Percentiles rank a stretch among this genome's conserved stretches.
These are phyloP conservation scores for Amphiprion percula DNA, from an alignment of 2,113 vertebrate species.

Conservation along the genomic window DNA sequence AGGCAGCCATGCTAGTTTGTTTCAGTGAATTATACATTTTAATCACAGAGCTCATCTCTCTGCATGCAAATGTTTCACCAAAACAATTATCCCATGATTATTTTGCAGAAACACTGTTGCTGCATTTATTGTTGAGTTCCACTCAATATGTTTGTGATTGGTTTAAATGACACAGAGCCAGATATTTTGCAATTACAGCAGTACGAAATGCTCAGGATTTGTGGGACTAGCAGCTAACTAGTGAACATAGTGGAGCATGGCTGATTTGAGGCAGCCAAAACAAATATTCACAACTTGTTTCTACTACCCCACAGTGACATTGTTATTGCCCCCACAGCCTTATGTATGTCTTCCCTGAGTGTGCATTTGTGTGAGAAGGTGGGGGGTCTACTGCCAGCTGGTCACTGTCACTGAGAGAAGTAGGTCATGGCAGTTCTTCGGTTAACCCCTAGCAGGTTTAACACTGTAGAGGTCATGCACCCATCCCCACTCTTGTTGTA, in stretches of 20 bases:
- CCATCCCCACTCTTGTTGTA: slow-evolving; percentile 48
- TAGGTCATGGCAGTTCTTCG: slow-evolving; percentile 74
- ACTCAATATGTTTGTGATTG: no score
- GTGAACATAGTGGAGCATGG: rapidly evolving
- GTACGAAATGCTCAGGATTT: no score
- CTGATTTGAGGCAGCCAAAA: background rate
- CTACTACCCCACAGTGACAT: background rate
- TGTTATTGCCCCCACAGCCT: background rate
- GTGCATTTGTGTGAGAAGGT: background rate
- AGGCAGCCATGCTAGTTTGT: no score
- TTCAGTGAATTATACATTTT: no score
- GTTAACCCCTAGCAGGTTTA: slow-evolving; percentile 72
- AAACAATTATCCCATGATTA: no score
- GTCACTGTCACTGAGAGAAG: slow-evolving; percentile 70
- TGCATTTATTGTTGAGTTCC: no score
- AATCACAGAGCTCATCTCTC: no score
- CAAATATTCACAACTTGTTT: background rate
- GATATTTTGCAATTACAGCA: no score
- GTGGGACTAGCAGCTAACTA: no score
- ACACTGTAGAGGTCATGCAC: slow-evolving; percentile 51
- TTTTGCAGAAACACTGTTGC: no score
- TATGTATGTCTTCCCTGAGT: background rate
- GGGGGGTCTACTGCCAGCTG: slow-evolving; percentile 64
- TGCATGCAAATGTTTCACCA: no score
- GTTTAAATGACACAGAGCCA: no score